Evolutionary conservation across 2,113 vertebrate genomes (phyloP).

Genomic region (Poecile atricapillus): DNA sequence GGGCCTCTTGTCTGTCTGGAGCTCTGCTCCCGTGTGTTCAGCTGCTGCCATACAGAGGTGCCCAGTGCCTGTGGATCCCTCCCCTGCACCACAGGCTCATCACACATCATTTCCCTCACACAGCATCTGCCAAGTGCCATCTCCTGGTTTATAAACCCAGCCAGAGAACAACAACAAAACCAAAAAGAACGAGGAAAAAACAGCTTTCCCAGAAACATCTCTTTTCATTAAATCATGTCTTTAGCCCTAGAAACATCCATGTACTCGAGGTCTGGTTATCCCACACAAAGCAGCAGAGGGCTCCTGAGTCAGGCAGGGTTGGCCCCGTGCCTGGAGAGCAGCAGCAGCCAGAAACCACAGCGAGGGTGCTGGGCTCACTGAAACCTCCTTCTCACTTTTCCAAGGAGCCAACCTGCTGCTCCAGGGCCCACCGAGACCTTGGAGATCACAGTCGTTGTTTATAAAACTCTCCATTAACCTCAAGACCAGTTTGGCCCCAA

Average conservation of each 20-base stretch:
- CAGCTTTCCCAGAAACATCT: neutral
- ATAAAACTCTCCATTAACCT: neutral
- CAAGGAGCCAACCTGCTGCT: neutral
- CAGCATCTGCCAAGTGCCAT: neutral
- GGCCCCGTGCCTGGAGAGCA: neutral
- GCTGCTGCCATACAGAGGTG: neutral
- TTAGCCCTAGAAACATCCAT: neutral
- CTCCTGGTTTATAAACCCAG: neutral
- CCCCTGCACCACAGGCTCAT: neutral
- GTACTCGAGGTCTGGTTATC: neutral
- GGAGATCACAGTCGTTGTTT: neutral
- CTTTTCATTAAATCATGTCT: constrained; percentile 49
- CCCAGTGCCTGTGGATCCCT: accelerated
- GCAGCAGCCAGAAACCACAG: neutral
- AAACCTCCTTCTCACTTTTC: too few relatives aligned
- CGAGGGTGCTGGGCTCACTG: neutral
- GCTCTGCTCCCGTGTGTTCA: neutral
- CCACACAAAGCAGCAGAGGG: neutral
- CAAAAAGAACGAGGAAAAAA: neutral
- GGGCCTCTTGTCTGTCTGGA: neutral
- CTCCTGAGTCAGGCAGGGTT: neutral
- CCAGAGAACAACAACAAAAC: neutral
- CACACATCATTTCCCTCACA: neutral
- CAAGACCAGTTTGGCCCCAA: neutral
- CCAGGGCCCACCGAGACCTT: accelerated